Conservation (phyloP, 2,888 invertebrate species). For the Ethmia dodecea region DNA sequence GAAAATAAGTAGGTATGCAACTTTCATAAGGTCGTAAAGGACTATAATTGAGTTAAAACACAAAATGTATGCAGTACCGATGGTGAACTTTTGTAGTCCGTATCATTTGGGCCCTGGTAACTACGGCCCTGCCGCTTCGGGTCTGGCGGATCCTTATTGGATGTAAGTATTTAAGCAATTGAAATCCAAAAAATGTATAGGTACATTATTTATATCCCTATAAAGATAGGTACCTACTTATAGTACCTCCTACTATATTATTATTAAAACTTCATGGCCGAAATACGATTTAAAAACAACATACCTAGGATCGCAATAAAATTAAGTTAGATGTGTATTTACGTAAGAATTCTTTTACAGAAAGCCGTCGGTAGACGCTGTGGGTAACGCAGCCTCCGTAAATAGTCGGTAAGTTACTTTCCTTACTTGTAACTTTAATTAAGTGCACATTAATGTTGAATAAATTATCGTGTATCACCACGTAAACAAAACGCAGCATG, state of each 20-base stretch:
- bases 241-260: too few species aligned
- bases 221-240: too few species aligned
- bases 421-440: constrained; percentile 6
- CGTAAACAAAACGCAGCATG: constrained; percentile 16
- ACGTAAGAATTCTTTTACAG: too few species aligned
- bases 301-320: too few species aligned
- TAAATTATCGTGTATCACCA: not conserved
- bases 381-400: constrained; percentile 89
- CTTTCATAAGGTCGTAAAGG: too few species aligned
- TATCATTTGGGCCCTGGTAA: constrained; percentile 39
- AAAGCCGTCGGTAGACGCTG: constrained; percentile 92
- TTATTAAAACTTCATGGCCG: too few species aligned
- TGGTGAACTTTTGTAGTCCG: constrained; percentile 56
- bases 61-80: constrained; percentile 64
- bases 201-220: too few species aligned
- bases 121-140: constrained; percentile 36
- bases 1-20: too few species aligned
- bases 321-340: too few species aligned
- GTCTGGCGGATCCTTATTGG: constrained; percentile 57
- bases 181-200: too few species aligned
- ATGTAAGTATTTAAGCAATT: constrained; percentile 63
- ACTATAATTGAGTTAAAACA: too few species aligned
- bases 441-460: not conserved
- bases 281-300: too few species aligned
- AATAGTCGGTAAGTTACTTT: constrained; percentile 88